Evolutionary conservation across 2,888 invertebrate species (phyloP).

Genomic region (Acanthosepion esculentum): DNA sequence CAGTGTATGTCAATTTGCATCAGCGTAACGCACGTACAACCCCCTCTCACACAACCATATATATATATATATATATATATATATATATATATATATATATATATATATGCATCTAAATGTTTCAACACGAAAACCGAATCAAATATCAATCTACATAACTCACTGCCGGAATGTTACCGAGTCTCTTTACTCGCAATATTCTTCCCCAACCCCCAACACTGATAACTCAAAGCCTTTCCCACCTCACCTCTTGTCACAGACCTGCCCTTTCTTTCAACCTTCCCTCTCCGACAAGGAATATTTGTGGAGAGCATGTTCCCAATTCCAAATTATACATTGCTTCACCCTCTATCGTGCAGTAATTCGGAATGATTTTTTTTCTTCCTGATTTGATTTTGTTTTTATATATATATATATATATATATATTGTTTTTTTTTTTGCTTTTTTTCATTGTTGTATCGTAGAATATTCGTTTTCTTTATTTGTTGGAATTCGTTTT

Average conservation of each 20-base stretch:
- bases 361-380: background rate
- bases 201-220: background rate
- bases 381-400: background rate
- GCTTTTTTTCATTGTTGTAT: background rate
- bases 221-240: background rate
- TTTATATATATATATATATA: too few species aligned
- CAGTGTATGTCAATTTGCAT: too few species aligned
- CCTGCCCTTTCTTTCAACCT: background rate
- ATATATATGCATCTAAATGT: background rate
- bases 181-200: background rate
- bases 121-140: background rate
- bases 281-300: background rate
- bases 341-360: background rate
- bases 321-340: background rate
- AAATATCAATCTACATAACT: background rate
- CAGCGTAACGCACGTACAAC: too few species aligned
- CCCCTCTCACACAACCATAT: background rate
- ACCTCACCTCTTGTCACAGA: background rate
- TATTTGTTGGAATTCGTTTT: background rate
- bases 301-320: background rate
- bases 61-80: constrained; percentile 18
- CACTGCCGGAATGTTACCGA: background rate
- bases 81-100: background rate
- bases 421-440: background rate
- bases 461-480: background rate